These are phyloP conservation scores for Typhlichthys eigenmanni DNA, from an alignment of 2,797 vertebrate genomes.

Conservation along the genomic window DNA sequence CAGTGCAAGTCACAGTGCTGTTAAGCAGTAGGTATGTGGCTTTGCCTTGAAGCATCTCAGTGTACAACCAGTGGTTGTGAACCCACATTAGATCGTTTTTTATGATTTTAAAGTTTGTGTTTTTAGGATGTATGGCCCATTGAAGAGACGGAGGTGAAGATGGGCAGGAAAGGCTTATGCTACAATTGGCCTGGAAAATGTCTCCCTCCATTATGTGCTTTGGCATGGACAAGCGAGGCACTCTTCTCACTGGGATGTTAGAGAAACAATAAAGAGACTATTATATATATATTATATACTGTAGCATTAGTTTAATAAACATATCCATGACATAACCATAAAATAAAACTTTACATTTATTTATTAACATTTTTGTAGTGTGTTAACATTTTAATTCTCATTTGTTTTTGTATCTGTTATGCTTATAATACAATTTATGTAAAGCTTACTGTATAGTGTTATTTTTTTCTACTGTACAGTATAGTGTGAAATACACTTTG, in stretches of 20 bases:
- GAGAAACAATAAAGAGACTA: background rate
- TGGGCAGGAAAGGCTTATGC: conserved; percentile 26
- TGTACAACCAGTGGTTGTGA: conserved; percentile 13
- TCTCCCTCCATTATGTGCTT: background rate
- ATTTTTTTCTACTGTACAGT: too few species aligned
- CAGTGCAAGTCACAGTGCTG: conserved; percentile 8
- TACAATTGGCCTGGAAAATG: conserved; percentile 18
- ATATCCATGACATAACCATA: too few species aligned
- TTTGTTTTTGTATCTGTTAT: too few species aligned
- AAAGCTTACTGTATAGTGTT: too few species aligned
- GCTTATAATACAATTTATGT: too few species aligned
- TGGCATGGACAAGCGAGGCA: background rate
- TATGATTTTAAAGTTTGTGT: background rate
- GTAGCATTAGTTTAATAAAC: too few species aligned
- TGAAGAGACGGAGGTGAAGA: conserved; percentile 16
- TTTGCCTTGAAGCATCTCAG: background rate
- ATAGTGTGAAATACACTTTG: too few species aligned
- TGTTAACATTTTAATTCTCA: too few species aligned
- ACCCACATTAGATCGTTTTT: background rate
- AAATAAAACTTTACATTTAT: background rate
- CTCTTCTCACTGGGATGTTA: conserved; percentile 5
- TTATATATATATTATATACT: background rate
- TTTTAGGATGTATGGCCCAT: conserved; percentile 1
- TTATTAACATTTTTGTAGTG: too few species aligned
- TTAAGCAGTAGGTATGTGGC: conserved; percentile 1